Evolutionary conservation across 2,888 invertebrate species (phyloP).

Genomic region (Bellardia pandia): DNA sequence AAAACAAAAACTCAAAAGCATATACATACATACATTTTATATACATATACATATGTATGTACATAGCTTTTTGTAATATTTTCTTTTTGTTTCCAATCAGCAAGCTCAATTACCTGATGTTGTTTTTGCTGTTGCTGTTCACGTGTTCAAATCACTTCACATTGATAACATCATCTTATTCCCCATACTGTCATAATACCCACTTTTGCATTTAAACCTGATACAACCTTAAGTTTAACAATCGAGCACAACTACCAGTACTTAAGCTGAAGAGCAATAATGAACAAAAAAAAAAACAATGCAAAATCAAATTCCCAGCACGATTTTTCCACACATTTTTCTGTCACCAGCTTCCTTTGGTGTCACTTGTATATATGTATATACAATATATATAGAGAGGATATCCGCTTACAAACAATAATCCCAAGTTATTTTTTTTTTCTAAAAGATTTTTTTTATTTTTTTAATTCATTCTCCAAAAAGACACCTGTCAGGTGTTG

Average conservation of each 20-base stretch:
- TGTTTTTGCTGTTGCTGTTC: neutral
- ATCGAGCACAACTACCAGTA: neutral
- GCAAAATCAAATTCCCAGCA: slow-evolving; percentile 53
- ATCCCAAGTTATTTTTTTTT: neutral
- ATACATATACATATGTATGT: too few species aligned
- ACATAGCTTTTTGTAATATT: neutral
- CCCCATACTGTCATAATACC: slow-evolving; percentile 46
- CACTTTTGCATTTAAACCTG: slow-evolving; percentile 17
- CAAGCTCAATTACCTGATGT: slow-evolving; percentile 56
- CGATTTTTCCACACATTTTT: slow-evolving; percentile 12
- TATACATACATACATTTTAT: neutral
- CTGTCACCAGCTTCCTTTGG: neutral
- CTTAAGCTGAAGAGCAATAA: slow-evolving; percentile 11
- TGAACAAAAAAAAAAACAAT: slow-evolving; percentile 26
- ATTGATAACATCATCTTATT: slow-evolving; percentile 41
- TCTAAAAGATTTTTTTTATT: slow-evolving; percentile 3
- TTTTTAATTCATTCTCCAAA: neutral
- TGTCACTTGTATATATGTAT: slow-evolving; percentile 13
- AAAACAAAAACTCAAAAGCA: slow-evolving; percentile 9
- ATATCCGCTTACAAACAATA: slow-evolving; percentile 65
- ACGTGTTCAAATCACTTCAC: slow-evolving; percentile 22
- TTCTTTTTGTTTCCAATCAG: neutral
- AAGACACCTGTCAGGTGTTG: slow-evolving; percentile 70
- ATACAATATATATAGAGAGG: slow-evolving; percentile 17
- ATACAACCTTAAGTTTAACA: neutral